Evolutionary conservation across 2,888 invertebrate genomes (phyloP), one percentile per base, ranked within the genome.

Genomic region (Cosmorhoe ocellata): DNA sequence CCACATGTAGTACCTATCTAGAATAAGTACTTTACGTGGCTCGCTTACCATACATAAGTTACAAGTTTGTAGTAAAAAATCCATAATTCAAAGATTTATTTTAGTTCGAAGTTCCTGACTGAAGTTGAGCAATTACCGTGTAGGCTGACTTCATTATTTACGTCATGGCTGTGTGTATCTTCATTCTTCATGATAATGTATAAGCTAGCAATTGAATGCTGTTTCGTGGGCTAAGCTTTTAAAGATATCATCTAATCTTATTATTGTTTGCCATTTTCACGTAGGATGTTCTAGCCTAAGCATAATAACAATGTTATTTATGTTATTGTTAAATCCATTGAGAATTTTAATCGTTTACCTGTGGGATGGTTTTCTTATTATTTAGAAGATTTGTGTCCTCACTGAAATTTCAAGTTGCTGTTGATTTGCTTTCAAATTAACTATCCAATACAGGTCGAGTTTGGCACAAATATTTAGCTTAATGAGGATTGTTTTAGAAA

Each of bases 401-500:
- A 18, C 18, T 4, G 18, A 2, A 18, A 28, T 39, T 13, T 4
- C 5, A 8, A 34, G 18, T 12, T 44, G n/a, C n/a, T 43, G 34
- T 51, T 50, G 37, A 37, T 49, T 48, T 48, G 45, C 32, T 51
- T 46, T 51, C 34, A 34, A 61, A 54, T 49, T 42, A 31, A 51
- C 41, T 31, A 49, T 44, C 41, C 44, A 58, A 51, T 44, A 38
- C 44, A 58, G 46, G 51, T 56, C 43, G 49, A 49, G 52, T 67
- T 66, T 68, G 43, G 68, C 68, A 67, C 65, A 69, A 61, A 69
- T 73, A 73, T 70, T 75, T 75, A 69, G 76, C 75, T 71, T 76
- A 69, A 74, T 76, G 70, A 67, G 69, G 67, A 73, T 80, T 84
- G 84, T 86, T 84, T 84, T 78, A 81, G 82, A 84, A 85, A 85